A percentile compares a stretch with the other conserved stretches of the same genome.
These are phyloP conservation scores for Bradypus variegatus DNA, from an alignment of 2,797 vertebrate genomes.

Conservation along the genomic window DNA sequence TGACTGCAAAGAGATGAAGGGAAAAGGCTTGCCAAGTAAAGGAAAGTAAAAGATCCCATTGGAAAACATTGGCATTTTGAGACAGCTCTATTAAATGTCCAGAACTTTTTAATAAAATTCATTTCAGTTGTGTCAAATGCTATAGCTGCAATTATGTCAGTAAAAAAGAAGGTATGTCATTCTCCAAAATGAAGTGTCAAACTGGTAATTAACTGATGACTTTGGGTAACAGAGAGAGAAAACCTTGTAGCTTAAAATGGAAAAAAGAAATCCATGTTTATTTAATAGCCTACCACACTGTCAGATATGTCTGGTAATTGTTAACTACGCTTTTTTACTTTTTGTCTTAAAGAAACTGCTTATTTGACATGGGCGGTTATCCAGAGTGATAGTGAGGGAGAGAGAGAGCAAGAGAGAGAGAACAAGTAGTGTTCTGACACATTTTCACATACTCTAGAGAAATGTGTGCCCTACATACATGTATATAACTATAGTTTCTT, in stretches of 20 bases:
- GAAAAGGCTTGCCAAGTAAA: not conserved
- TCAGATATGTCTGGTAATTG: not conserved
- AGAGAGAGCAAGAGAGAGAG: not conserved
- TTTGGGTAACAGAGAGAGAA: not conserved
- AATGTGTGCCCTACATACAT: not conserved
- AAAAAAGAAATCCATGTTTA: not conserved
- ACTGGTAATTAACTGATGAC: not conserved
- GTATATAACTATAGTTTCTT: not conserved
- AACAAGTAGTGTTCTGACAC: not conserved
- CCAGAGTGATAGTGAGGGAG: not conserved
- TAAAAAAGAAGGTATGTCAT: not conserved
- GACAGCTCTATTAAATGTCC: not conserved
- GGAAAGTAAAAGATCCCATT: not conserved
- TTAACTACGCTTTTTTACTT: not conserved
- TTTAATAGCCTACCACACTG: not conserved
- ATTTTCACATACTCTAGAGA: slow-evolving; percentile 2
- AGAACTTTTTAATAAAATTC: not conserved
- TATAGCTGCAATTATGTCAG: not conserved
- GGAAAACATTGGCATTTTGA: not conserved
- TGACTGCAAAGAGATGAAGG: not conserved
- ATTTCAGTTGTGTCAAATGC: not conserved
- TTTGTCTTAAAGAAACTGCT: not conserved
- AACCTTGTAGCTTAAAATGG: not conserved
- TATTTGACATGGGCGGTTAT: not conserved
- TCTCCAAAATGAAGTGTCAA: not conserved